Evolutionary conservation across 2,888 invertebrate species (phyloP), one percentile per base, ranked within the genome.

Genomic region (Tinea trinotella): DNA sequence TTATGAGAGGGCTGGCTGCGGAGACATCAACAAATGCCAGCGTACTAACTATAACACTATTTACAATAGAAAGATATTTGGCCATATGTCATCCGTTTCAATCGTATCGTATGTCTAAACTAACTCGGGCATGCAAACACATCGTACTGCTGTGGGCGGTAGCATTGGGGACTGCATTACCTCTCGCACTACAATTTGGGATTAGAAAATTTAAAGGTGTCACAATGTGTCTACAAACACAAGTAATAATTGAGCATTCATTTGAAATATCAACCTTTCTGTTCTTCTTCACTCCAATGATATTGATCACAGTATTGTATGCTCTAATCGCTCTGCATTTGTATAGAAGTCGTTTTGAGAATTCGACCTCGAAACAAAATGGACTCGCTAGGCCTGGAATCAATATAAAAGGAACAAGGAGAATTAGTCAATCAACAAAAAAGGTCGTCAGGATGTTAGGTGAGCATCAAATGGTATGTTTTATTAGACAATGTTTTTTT

Each of bases 91-190:
- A 90, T 61, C 90, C 90, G 1, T 90, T 90, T 61, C 70, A 89
- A 30, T 88, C 89, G 3, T 96, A 96, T 68, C 94, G 94, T 57
- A 93, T 95, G 91, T 95, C 96, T 3, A 95, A 95, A 65, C 79
- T 97, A 36, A 92, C 94, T 12, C 87, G 97, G 22, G 96, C 95
- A 7, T 87, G 94, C 55, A 93, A 92, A 67, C 90, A 94, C 62
- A 93, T 97, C 36, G 72, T 94, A 17, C 77, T 90, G 40, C 90
- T 97, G 58, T 98, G 97, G 97, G 68, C 93, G 53, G 78, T 91
- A 0, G 92, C 96, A 0, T 75, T 95, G 60, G 84, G 90, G 57
- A 76, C 92, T 64, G 94, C 94, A 0, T 77, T 93, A 44, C 94
- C 94, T 0, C 93, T 93, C 68, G 93, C 80, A 7, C 64, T 85